A percentile compares a stretch with the other conserved stretches of the same genome.
Conservation (phyloP, 2,888 invertebrate species). For the Tachina grossa region DNA sequence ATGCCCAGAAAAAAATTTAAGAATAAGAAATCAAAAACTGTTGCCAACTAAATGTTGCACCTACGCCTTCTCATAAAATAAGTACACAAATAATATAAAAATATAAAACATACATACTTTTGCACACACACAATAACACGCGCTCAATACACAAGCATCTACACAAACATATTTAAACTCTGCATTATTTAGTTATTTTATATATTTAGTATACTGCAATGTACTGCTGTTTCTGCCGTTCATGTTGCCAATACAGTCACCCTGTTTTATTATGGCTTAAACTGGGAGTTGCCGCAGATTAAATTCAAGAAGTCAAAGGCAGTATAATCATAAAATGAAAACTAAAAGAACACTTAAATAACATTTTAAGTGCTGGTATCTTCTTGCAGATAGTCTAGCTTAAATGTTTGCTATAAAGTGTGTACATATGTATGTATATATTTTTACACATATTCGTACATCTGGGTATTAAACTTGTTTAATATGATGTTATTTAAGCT, state of each 20-base stretch:
- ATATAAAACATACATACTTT: not conserved
- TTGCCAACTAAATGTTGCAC: slow-evolving; percentile 60
- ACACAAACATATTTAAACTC: no score
- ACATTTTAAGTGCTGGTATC: slow-evolving; percentile 34
- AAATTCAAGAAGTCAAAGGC: slow-evolving; percentile 7
- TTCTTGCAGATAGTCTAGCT: not conserved
- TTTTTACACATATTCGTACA: not conserved
- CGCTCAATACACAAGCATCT: not conserved
- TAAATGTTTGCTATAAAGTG: not conserved
- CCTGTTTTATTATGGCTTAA: not conserved
- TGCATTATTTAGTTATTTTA: slow-evolving; percentile 2
- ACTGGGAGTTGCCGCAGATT: not conserved
- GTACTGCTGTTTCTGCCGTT: slow-evolving; percentile 13
- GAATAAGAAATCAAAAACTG: slow-evolving; percentile 43
- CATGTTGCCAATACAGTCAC: slow-evolving; percentile 34
- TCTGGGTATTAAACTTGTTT: slow-evolving; percentile 12
- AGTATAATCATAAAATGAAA: slow-evolving; percentile 1
- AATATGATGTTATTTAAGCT: slow-evolving; percentile 32
- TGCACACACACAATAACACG: not conserved
- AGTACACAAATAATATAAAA: not conserved
- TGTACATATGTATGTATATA: not conserved
- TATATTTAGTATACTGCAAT: slow-evolving; percentile 14
- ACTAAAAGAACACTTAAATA: slow-evolving; percentile 10
- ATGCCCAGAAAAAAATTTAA: slow-evolving; percentile 1
- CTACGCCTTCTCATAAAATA: slow-evolving; percentile 35